A percentile compares a stretch with the other conserved stretches of the same genome.
These are phyloP conservation scores for Nylanderia fulva DNA, from an alignment of 1,140 invertebrate genomes.

Conservation along the genomic window DNA sequence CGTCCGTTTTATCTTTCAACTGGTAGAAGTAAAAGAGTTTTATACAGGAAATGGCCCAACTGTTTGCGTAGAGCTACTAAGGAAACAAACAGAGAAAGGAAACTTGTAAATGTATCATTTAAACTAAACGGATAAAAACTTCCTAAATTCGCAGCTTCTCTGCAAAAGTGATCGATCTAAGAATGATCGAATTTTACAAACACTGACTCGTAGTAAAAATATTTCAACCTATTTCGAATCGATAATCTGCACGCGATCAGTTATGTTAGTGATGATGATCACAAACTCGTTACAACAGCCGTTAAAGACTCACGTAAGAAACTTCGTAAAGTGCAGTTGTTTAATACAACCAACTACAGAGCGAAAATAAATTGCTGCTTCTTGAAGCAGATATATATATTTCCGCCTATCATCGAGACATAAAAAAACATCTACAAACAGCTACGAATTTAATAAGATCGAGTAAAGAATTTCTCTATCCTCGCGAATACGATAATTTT, in stretches of 20 bases:
- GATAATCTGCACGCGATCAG: slow-evolving; percentile 6
- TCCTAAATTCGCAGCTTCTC: neutral
- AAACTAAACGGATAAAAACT: slow-evolving; percentile 9
- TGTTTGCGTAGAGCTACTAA: slow-evolving; percentile 1
- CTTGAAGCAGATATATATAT: slow-evolving; percentile 13
- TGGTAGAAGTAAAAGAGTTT: neutral
- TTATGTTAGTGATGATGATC: slow-evolving; percentile 29
- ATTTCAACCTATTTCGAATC: neutral
- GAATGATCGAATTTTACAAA: slow-evolving; percentile 5
- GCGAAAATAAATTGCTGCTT: slow-evolving; percentile 46
- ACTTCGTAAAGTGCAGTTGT: slow-evolving; percentile 36
- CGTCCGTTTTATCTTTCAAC: slow-evolving; percentile 10
- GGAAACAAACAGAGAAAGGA: neutral
- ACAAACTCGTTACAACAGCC: slow-evolving; percentile 42
- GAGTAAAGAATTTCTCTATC: neutral
- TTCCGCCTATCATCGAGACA: neutral
- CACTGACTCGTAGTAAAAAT: neutral
- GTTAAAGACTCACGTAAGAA: slow-evolving; percentile 31
- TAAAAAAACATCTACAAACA: slow-evolving; percentile 20
- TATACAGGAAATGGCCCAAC: neutral
- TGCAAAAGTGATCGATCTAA: neutral
- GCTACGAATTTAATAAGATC: slow-evolving; percentile 42
- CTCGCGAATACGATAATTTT: neutral
- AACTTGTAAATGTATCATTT: slow-evolving; percentile 19
- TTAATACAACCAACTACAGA: slow-evolving; percentile 36